These are phyloP conservation scores for Halesus radiatus DNA, from an alignment of 1,140 invertebrate genomes.

Conservation along the genomic window DNA sequence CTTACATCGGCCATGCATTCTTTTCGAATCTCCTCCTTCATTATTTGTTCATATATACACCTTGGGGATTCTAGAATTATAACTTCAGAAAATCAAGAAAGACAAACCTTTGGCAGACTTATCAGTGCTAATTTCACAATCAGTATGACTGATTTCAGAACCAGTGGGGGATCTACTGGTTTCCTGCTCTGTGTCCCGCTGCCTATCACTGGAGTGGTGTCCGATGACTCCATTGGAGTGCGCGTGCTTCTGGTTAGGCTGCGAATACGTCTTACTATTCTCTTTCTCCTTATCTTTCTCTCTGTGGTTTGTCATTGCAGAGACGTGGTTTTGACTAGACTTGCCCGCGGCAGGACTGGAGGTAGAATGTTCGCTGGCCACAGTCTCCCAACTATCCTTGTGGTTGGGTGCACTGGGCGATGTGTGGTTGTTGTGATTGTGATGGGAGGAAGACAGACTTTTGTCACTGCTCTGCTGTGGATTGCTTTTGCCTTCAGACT, in stretches of 20 bases:
- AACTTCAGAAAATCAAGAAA: neutral
- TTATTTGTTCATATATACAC: too few species aligned
- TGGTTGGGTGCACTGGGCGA: slow-evolving; percentile 58
- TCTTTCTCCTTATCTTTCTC: slow-evolving; percentile 46
- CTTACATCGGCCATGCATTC: too few species aligned
- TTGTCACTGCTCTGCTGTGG: slow-evolving; percentile 58
- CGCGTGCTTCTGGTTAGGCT: slow-evolving; percentile 59
- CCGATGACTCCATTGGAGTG: slow-evolving; percentile 61
- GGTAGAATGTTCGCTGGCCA: slow-evolving; percentile 51
- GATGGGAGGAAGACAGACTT: slow-evolving; percentile 52
- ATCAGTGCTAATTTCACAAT: slow-evolving; percentile 55
- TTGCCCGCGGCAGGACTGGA: slow-evolving; percentile 60
- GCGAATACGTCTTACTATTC: slow-evolving; percentile 48
- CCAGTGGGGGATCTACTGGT: neutral
- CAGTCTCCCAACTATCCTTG: slow-evolving; percentile 49
- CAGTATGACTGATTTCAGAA: neutral
- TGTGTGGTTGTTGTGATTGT: slow-evolving; percentile 57
- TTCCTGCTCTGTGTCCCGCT: slow-evolving; percentile 1
- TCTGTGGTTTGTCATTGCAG: slow-evolving; percentile 42
- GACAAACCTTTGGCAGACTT: slow-evolving; percentile 39
- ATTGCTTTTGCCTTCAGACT: slow-evolving; percentile 54
- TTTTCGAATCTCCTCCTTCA: too few species aligned
- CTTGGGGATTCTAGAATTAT: too few species aligned
- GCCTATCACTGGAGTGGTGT: slow-evolving; percentile 38
- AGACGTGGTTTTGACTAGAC: slow-evolving; percentile 59